Conservation (phyloP, 2,888 invertebrate species). For the Allacma fusca region DNA sequence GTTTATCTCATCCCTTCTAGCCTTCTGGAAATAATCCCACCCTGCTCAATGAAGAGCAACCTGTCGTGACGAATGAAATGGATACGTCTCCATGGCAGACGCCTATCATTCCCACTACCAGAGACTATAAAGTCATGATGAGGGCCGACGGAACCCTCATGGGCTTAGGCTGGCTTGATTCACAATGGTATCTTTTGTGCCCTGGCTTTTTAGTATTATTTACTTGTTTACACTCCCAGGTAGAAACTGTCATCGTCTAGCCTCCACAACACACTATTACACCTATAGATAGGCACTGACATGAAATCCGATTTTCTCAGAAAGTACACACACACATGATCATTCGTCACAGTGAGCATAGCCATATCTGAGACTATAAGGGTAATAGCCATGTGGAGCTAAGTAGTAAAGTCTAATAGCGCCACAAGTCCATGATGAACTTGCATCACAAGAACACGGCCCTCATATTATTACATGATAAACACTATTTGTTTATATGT, state of each 20-base stretch:
- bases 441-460: too few species aligned
- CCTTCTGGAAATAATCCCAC: not conserved
- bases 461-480: too few species aligned
- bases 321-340: not conserved
- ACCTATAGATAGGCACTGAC: too few species aligned
- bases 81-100: slow-evolving; percentile 1
- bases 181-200: too few species aligned
- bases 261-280: not conserved
- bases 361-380: too few species aligned
- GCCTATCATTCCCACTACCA: not conserved
- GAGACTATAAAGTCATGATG: not conserved
- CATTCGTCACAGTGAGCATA: too few species aligned
- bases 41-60: not conserved
- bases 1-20: not conserved
- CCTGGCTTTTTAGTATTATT: too few species aligned
- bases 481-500: too few species aligned
- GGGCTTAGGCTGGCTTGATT: not conserved
- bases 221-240: too few species aligned
- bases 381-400: too few species aligned
- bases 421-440: too few species aligned
- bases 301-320: not conserved
- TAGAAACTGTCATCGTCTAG: not conserved
- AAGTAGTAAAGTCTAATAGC: too few species aligned
- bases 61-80: slow-evolving; percentile 9
- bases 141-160: not conserved